phyloP scores from a whole-genome alignment of 2,888 invertebrate genomes.

The Scaptomyza cyrtandrae region DNA sequence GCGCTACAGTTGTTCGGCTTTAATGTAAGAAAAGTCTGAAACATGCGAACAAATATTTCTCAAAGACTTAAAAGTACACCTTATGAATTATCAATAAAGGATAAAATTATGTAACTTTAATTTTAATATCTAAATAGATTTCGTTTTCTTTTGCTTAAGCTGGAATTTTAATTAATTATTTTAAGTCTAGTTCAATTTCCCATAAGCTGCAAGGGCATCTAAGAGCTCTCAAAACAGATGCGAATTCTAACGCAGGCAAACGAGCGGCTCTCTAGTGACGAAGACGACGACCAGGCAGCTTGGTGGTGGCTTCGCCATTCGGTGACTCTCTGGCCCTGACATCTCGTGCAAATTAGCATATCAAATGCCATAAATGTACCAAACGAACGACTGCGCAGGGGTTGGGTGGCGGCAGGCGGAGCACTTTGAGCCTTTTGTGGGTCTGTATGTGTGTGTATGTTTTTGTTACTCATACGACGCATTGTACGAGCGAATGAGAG shows the following conservation, averaged over 20 bases:
- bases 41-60: background rate
- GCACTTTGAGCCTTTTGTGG: conserved; percentile 15
- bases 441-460: conserved; percentile 40
- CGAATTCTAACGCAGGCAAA: conserved; percentile 29
- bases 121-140: background rate
- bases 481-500: conserved; percentile 74
- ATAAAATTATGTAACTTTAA: background rate
- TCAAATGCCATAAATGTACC: conserved; percentile 70
- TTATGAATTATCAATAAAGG: no score
- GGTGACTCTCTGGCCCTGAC: conserved; percentile 35
- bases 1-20: conserved; percentile 49
- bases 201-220: background rate
- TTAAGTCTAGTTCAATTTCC: no score
- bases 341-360: conserved; percentile 80
- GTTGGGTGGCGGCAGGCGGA: conserved; percentile 24
- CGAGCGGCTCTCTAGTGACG: conserved; percentile 45
- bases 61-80: background rate
- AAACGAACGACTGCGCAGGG: conserved; percentile 17
- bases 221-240: conserved; percentile 58
- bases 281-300: conserved; percentile 14
- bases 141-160: background rate
- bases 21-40: background rate
- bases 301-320: conserved; percentile 59
- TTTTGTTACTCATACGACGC: conserved; percentile 78
- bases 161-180: background rate